A percentile compares a stretch with the other conserved stretches of the same genome.
Conservation (phyloP, 2,888 invertebrate genomes). For the Ceramica pisi region DNA sequence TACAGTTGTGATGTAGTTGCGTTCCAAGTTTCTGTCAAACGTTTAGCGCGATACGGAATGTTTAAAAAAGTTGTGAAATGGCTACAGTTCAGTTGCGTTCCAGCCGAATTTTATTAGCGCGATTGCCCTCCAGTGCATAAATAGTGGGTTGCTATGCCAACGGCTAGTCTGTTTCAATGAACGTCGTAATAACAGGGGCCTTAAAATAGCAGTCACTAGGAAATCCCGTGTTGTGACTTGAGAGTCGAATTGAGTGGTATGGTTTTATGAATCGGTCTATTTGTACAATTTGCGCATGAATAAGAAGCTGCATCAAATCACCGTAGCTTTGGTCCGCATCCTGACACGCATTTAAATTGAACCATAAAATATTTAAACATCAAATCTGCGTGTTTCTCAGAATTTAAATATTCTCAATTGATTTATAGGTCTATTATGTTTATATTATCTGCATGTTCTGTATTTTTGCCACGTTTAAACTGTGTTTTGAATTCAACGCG, state of each 20-base stretch:
- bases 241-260: conserved; percentile 17
- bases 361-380: conserved; percentile 36
- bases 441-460: conserved; percentile 37
- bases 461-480: conserved; percentile 47
- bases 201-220: conserved; percentile 31
- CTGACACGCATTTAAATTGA: conserved; percentile 41
- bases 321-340: conserved; percentile 3
- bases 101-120: no score
- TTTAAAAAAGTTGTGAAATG: no score
- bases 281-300: background rate
- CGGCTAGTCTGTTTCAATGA: conserved; percentile 6
- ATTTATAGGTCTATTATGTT: conserved; percentile 50
- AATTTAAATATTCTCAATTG: conserved; percentile 53
- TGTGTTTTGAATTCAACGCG: conserved; percentile 34
- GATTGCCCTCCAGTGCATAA: no score
- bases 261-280: conserved; percentile 7
- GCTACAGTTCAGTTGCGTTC: no score
- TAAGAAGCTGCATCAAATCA: background rate
- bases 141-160: conserved; percentile 42
- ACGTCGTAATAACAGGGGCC: conserved; percentile 39
- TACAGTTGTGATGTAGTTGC: no score
- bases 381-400: conserved; percentile 41
- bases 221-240: conserved; percentile 19
- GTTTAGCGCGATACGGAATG: no score
- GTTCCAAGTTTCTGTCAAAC: no score